Evolutionary conservation across 1,140 invertebrate species (phyloP).

Genomic region (Ceratosolen fusciceps): DNA sequence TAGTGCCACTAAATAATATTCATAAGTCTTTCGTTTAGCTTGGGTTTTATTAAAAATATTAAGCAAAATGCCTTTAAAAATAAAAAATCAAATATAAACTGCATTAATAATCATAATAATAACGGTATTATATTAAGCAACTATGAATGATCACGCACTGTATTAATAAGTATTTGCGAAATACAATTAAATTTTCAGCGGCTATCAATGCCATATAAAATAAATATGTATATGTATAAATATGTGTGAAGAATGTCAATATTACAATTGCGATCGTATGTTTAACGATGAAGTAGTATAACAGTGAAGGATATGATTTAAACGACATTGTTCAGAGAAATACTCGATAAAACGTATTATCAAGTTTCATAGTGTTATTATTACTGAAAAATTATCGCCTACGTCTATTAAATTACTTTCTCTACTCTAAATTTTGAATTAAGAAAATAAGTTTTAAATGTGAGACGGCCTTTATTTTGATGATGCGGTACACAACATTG

Average conservation of each 20-base stretch:
- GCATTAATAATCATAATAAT: background rate
- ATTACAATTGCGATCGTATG: constrained; percentile 2
- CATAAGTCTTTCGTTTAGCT: too few species aligned
- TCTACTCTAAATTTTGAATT: too few species aligned
- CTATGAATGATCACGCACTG: background rate
- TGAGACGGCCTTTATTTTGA: too few species aligned
- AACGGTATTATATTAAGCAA: background rate
- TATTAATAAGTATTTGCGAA: constrained; percentile 54
- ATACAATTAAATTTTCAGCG: constrained; percentile 39
- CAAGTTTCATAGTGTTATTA: too few species aligned
- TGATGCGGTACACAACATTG: too few species aligned
- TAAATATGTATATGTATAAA: background rate
- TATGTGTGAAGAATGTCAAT: background rate
- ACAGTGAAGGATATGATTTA: background rate
- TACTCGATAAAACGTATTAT: too few species aligned
- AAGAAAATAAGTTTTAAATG: too few species aligned
- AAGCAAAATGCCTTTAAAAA: too few species aligned
- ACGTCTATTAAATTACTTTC: too few species aligned
- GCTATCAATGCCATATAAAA: background rate
- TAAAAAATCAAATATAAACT: background rate
- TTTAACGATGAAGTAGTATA: constrained; percentile 4
- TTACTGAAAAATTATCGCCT: too few species aligned
- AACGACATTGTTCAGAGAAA: too few species aligned
- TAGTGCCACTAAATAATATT: too few species aligned
- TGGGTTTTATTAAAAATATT: background rate